phyloP scores from a whole-genome alignment of 2,888 invertebrate genomes.

The Nomada ruficornis region DNA sequence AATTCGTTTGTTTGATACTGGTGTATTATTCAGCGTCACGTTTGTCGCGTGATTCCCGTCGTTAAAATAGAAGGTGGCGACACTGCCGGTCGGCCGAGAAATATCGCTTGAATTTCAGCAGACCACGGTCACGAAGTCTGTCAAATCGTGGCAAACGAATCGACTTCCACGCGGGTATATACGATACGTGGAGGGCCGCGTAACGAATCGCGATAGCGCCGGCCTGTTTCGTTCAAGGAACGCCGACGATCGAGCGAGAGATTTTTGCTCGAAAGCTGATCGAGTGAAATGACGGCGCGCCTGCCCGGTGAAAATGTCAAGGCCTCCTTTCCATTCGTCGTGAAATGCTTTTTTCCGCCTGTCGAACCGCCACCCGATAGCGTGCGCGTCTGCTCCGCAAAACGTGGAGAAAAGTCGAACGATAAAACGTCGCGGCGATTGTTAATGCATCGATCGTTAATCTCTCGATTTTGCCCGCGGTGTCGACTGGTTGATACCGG shows the following conservation, averaged over 20 bases:
- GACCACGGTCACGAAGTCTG: background rate
- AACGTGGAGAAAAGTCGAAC: background rate
- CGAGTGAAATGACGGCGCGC: conserved; percentile 46
- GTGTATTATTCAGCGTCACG: conserved; percentile 4
- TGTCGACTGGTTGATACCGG: conserved; percentile 8
- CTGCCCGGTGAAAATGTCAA: conserved; percentile 71
- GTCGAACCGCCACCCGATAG: background rate
- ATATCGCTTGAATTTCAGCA: background rate
- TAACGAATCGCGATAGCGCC: conserved; percentile 34
- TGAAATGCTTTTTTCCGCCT: conserved; percentile 52
- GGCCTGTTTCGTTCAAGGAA: conserved; percentile 14
- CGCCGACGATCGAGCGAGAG: conserved; percentile 3
- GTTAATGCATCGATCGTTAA: conserved; percentile 51
- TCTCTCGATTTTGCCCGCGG: conserved; percentile 36
- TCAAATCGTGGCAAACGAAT: conserved; percentile 4
- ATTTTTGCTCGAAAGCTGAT: conserved; percentile 43
- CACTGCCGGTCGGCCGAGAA: background rate
- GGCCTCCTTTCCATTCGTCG: conserved; percentile 66
- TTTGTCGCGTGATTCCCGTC: conserved; percentile 10
- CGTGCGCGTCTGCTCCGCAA: background rate
- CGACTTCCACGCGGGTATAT: background rate
- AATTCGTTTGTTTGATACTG: background rate
- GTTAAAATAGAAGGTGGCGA: background rate
- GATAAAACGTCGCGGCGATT: conserved; percentile 40
- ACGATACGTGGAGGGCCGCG: conserved; percentile 6